A percentile compares a stretch with the other conserved stretches of the same genome.
Evolutionary conservation across 2,888 invertebrate genomes (phyloP).

Genomic region (Sussaba pulchella): DNA sequence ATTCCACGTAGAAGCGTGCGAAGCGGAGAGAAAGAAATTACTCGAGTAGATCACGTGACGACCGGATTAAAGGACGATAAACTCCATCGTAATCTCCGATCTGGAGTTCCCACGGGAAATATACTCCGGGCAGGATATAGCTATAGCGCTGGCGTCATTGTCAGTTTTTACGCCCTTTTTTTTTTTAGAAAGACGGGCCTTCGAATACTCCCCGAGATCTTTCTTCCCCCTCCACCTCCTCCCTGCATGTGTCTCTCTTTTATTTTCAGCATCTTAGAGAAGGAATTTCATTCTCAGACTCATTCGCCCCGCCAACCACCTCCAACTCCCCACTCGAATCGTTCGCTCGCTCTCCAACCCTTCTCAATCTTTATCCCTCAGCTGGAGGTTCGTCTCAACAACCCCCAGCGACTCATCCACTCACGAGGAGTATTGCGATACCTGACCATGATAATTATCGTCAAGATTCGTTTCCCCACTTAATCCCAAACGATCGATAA

Average conservation of each 20-base stretch:
- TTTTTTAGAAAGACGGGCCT: conserved; percentile 30
- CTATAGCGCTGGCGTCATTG: conserved; percentile 21
- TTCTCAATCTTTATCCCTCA: conserved; percentile 12
- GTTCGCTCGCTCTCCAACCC: neutral
- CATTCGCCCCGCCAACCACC: conserved; percentile 35
- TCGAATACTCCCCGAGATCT: conserved; percentile 34
- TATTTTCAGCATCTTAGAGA: conserved; percentile 37
- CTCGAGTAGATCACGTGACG: conserved; percentile 42
- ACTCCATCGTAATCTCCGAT: conserved; percentile 77
- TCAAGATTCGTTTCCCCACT: neutral
- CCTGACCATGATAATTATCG: neutral
- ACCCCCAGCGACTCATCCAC: conserved; percentile 4
- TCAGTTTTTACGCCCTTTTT: conserved; percentile 35
- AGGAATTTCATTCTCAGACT: conserved; percentile 56
- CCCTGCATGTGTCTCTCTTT: conserved; percentile 1
- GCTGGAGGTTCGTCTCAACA: conserved; percentile 13
- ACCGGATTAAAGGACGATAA: conserved; percentile 75
- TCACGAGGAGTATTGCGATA: conserved; percentile 13
- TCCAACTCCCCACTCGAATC: conserved; percentile 30
- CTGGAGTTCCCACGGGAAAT: conserved; percentile 74
- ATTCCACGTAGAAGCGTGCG: too few species aligned
- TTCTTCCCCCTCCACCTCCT: conserved; percentile 38
- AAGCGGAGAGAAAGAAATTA: conserved; percentile 19
- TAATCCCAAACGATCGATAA: neutral
- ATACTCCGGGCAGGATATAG: conserved; percentile 50